These are phyloP conservation scores for Danio albolineatus DNA, from an alignment of 2,797 vertebrate species.

Conservation along the genomic window DNA sequence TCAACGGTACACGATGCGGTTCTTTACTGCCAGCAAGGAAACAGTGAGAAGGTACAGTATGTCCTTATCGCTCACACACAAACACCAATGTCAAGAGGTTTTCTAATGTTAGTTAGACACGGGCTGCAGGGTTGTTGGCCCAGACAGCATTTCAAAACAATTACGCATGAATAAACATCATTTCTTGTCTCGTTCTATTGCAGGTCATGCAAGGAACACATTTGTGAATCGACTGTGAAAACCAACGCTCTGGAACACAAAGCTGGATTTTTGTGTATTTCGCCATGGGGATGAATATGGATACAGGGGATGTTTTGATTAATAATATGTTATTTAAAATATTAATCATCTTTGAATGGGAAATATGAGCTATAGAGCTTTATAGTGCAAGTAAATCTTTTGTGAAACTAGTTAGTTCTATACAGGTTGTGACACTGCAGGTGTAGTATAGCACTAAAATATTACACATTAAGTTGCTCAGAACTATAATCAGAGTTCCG, in stretches of 20 bases:
- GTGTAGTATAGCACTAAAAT: not conserved
- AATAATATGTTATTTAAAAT: not conserved
- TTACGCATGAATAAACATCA: not conserved
- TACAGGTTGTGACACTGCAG: not conserved
- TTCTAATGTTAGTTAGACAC: slow-evolving; percentile 27
- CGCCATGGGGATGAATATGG: not conserved
- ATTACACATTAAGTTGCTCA: not conserved
- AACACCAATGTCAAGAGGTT: slow-evolving; percentile 41
- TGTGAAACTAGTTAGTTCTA: too few species aligned
- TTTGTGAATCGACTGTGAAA: slow-evolving; percentile 34
- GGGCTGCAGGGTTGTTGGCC: not conserved
- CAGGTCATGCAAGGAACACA: slow-evolving; percentile 38
- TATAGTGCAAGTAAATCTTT: not conserved
- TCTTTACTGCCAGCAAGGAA: slow-evolving; percentile 67
- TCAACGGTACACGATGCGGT: slow-evolving; percentile 85
- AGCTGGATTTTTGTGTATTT: slow-evolving; percentile 6
- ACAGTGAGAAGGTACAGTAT: slow-evolving; percentile 46
- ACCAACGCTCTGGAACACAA: not conserved
- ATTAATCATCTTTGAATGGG: not conserved
- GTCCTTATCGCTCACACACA: slow-evolving; percentile 15
- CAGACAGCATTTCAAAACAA: not conserved
- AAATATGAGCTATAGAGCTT: not conserved
- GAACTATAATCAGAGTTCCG: not conserved
- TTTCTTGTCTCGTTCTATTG: slow-evolving; percentile 1
- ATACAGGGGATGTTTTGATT: not conserved